Base-by-base conservation (phyloP, 2,888 invertebrate species). In the Spodoptera exigua region DNA sequence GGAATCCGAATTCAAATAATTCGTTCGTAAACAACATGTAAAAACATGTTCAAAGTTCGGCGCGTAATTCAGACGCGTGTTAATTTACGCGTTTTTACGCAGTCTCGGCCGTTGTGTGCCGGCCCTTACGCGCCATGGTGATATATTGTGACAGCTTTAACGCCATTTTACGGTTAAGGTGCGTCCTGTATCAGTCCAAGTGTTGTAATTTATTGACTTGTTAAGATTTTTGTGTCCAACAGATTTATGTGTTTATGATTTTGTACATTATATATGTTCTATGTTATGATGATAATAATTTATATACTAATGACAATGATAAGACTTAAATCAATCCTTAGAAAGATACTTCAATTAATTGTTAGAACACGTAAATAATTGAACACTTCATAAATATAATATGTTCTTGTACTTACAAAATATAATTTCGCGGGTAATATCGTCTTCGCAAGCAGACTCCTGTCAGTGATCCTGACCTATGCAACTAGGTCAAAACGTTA, bases 31-130 rank as follows among this genome's bases (percentile, higher is more conserved):
- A 76, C 60, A 70, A 69, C 61, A 63, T 45, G 40, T 52, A 73
- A 52, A 55, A 61, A 61, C 61, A 57, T 57, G 61, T 61, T 52
- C 49, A 43, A 49, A 65, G 53, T 65, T 61, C 49, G 55, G 35
- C 37, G 41, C 47, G 71, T 57, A 70, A 67, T 72, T 61, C 60
- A 63, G 55, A 52, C 37, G 52, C 49, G 61, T 74, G 76, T 76
- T 76, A 76, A 76, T 76, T 76, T 71, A 76, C 71, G 68, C 62
- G 48, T 68, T 76, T 77, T 75, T 77, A 74, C 72, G 65, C 57
- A 53, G 63, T 53, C 61, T 45, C 27, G 61, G 61, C 63, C 36
- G 58, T 52, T 63, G 52, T 70, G 77, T 53, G 36, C 63, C 52
- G 55, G 67, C 67, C 77, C 68, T 74, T 76, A 74, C 74, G 49